Percentiles rank a stretch among this genome's conserved stretches.
These are phyloP conservation scores for Carterocephalus palaemon DNA, from an alignment of 2,888 invertebrate species.

Conservation along the genomic window DNA sequence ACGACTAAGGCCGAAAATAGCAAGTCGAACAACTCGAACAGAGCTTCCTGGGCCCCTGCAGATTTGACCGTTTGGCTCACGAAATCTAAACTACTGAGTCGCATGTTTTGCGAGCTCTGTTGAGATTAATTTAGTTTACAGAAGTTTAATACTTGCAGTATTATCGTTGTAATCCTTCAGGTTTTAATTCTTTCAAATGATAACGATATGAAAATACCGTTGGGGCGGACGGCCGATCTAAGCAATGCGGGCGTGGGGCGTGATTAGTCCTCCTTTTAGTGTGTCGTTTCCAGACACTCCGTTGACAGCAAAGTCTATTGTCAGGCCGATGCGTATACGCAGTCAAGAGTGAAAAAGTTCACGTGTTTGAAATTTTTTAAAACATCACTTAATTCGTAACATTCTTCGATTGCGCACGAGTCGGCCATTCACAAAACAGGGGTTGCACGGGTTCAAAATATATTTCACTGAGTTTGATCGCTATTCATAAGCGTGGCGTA, in stretches of 20 bases:
- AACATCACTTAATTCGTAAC: slow-evolving; percentile 1
- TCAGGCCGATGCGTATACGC: slow-evolving; percentile 10
- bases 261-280: background rate
- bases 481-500: background rate
- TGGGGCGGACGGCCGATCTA: too few species aligned
- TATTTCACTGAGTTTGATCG: too few species aligned
- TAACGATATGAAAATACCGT: too few species aligned
- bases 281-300: background rate
- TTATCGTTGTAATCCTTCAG: too few species aligned
- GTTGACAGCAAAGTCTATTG: background rate
- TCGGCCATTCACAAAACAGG: slow-evolving; percentile 16
- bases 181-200: too few species aligned
- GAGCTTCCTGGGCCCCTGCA: slow-evolving; percentile 35
- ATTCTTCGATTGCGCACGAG: background rate
- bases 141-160: background rate
- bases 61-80: slow-evolving; percentile 33
- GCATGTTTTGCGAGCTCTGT: slow-evolving; percentile 26
- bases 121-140: too few species aligned
- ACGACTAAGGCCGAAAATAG: slow-evolving; percentile 71
- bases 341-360: slow-evolving; percentile 8
- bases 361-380: slow-evolving; percentile 2
- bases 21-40: slow-evolving; percentile 81
- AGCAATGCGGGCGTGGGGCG: background rate
- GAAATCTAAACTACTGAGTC: slow-evolving; percentile 16
- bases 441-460: background rate